A percentile compares a stretch with the other conserved stretches of the same genome.
phyloP scores from a whole-genome alignment of 2,797 vertebrate species.

The Bufotes viridis region DNA sequence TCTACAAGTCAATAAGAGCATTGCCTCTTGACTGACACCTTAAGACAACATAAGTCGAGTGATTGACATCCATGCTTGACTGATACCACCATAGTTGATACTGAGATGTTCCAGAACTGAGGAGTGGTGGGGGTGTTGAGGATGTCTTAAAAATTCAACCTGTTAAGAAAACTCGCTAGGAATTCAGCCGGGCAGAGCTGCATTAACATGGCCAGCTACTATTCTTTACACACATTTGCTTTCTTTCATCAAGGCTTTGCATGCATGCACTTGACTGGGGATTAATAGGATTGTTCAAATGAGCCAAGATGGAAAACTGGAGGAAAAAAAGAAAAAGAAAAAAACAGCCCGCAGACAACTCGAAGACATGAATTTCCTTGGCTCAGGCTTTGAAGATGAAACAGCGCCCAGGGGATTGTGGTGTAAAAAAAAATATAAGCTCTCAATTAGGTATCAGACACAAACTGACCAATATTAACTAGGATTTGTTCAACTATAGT shows the following conservation, averaged over 20 bases:
- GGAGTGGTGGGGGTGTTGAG: background rate
- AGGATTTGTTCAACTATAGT: constrained; percentile 65
- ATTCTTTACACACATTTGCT: constrained; percentile 62
- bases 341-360: constrained; percentile 67
- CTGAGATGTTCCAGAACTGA: background rate
- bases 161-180: background rate
- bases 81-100: constrained; percentile 43
- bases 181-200: constrained; percentile 27
- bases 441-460: constrained; percentile 66
- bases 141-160: constrained; percentile 10
- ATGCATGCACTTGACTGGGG: constrained; percentile 73
- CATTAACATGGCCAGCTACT: constrained; percentile 56
- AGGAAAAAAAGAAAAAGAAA: constrained; percentile 21
- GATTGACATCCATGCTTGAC: constrained; percentile 40
- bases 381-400: constrained; percentile 71
- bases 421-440: constrained; percentile 52
- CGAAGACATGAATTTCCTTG: constrained; percentile 68
- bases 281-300: constrained; percentile 69
- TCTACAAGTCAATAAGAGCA: constrained; percentile 4
- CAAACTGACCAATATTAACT: constrained; percentile 65
- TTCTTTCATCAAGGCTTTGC: constrained; percentile 68
- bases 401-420: constrained; percentile 64
- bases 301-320: constrained; percentile 68
- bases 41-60: constrained; percentile 5
- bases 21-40: constrained; percentile 5